A percentile compares a stretch with the other conserved stretches of the same genome.
These are phyloP conservation scores for Sinella curviseta DNA, from an alignment of 1,140 invertebrate species.

Conservation along the genomic window DNA sequence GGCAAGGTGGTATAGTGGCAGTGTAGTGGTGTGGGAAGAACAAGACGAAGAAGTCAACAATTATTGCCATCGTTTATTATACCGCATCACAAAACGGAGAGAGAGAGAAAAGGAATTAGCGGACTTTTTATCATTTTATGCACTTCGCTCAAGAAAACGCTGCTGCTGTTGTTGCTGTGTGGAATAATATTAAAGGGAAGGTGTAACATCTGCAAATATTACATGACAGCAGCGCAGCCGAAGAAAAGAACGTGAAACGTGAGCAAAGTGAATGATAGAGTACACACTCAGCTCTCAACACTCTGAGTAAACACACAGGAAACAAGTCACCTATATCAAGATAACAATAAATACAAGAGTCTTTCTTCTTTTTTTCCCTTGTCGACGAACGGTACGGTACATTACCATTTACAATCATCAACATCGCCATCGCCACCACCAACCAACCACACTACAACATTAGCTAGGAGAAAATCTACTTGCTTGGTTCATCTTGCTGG, in stretches of 20 bases:
- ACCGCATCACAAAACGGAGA: not conserved
- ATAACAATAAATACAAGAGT: not conserved
- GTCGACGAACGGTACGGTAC: not conserved
- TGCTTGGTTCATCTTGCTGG: not conserved
- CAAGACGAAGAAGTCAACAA: constrained; percentile 6
- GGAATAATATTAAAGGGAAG: not conserved
- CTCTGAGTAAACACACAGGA: not conserved
- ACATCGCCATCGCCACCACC: not conserved
- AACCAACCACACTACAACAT: not conserved
- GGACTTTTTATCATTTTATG: not conserved
- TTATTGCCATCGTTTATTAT: not conserved
- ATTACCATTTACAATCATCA: not conserved
- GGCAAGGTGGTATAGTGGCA: not conserved
- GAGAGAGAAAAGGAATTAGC: not conserved
- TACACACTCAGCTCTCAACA: no score
- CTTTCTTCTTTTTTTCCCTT: not conserved
- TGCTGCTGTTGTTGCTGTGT: not conserved
- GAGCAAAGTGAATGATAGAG: not conserved
- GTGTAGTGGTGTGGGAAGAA: constrained; percentile 2
- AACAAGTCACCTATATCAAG: constrained; percentile 5
- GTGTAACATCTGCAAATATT: no score
- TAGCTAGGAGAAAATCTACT: no score
- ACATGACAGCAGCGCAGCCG: no score
- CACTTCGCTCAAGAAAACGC: not conserved
- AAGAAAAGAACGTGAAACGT: not conserved